phyloP scores from a whole-genome alignment of 2,888 invertebrate species.

The Sicus ferrugineus region DNA sequence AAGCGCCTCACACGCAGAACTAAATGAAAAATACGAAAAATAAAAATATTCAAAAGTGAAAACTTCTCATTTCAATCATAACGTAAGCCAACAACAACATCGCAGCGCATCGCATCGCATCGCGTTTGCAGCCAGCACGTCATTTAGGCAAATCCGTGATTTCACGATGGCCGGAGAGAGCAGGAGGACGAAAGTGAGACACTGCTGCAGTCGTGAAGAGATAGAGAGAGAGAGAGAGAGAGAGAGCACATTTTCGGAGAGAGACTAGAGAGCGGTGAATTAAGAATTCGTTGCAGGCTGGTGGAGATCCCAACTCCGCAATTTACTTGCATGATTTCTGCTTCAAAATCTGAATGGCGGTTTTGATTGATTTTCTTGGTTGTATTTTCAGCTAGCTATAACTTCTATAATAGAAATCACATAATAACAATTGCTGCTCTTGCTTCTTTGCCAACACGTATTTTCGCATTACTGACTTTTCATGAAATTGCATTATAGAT shows the following conservation, averaged over 20 bases:
- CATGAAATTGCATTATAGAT: too few species aligned
- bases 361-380: too few species aligned
- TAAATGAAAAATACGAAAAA: neutral
- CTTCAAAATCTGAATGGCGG: too few species aligned
- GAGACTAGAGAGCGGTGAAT: too few species aligned
- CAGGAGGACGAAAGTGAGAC: neutral
- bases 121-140: constrained; percentile 10
- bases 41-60: neutral
- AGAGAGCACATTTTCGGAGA: constrained; percentile 7
- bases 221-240: constrained; percentile 1
- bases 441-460: too few species aligned
- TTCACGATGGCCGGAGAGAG: neutral
- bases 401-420: too few species aligned
- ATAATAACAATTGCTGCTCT: too few species aligned
- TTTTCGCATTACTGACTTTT: too few species aligned
- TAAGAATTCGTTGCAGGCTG: neutral
- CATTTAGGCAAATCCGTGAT: neutral
- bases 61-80: constrained; percentile 17
- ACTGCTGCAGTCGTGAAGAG: constrained; percentile 33
- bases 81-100: too few species aligned
- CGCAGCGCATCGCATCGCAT: neutral
- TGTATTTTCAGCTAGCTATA: too few species aligned
- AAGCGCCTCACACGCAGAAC: neutral
- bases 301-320: neutral
- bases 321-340: too few species aligned